Base-by-base conservation (phyloP, 2,797 vertebrate species). In the Loris lydekkerianus region DNA sequence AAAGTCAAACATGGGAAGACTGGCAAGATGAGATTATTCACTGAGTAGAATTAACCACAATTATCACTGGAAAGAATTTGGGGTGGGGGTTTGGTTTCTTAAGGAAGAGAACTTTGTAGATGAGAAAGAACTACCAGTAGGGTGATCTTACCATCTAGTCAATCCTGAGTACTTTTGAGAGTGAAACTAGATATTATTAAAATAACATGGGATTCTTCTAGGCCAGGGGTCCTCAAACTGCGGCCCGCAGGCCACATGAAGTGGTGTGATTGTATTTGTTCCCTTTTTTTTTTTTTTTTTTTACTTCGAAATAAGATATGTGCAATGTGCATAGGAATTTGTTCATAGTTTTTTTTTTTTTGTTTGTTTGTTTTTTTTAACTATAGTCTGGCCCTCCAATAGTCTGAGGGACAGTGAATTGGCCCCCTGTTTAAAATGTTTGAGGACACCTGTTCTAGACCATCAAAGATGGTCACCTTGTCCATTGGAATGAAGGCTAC, bases 11-110 rank as follows among this genome's bases (percentile, higher is more conserved):
- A 97, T 97, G 96, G 96, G 83, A 96, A 98, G 84, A 88, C 87
- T 97, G 98, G 97, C 89, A 97, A 98, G 89, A 94, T 10, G 96
- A 97, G 97, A 97, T 98, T 98, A 98, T 98, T 97, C 97, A 93
- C 82, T 76, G 21, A 58, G 81, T 98, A 34, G 96, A 98, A 98
- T 98, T 98, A 98, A 92, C 97, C 94, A 65, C 73, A 86, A 73
- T 97, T 97, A 96, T 97, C 96, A 92, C 96, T 95, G 91, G 85
- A 93, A 97, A 97, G 96, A 97, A 49, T 94, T 97, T 60, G 56
- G 27, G 40, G 34, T 53, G 56, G 27, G 34, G 34, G 37, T 91
- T 93, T 98, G 86, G 85, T 84, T 53, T 88, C 75, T 40, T 90
- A 91, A 76, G 90, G 85, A 87, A 78, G 86, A 97, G 94, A 89